Conservation (phyloP, 1,140 invertebrate genomes). For the Drosophila oshimai region DNA sequence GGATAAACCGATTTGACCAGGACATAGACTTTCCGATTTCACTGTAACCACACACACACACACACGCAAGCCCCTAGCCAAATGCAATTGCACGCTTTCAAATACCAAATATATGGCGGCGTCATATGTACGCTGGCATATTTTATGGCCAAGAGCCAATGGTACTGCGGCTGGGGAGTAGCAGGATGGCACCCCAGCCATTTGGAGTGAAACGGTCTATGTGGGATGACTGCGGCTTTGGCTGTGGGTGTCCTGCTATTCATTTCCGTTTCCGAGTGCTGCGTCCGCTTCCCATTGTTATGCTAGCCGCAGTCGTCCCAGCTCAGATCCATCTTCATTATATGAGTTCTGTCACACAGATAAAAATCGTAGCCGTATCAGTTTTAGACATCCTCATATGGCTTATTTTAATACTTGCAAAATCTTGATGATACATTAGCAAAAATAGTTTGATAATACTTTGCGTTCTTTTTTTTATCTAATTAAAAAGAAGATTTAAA, state of each 20-base stretch:
- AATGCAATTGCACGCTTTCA: slow-evolving; percentile 24
- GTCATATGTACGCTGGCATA: slow-evolving; percentile 7
- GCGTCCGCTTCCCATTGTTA: slow-evolving; percentile 64
- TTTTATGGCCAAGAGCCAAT: slow-evolving; percentile 17
- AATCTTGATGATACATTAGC: too few relatives aligned
- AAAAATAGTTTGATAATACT: too few relatives aligned
- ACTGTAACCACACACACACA: slow-evolving; percentile 10
- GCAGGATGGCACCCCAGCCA: neutral
- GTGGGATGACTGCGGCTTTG: slow-evolving; percentile 13
- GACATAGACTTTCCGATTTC: neutral
- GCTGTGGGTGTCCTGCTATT: slow-evolving; percentile 63
- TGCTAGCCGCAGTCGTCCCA: slow-evolving; percentile 28
- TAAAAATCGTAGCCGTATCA: neutral
- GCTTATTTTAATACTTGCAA: neutral
- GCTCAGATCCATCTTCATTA: slow-evolving; percentile 56
- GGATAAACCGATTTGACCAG: too few relatives aligned
- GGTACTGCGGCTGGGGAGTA: neutral
- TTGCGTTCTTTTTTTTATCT: too few relatives aligned
- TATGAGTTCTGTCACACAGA: neutral
- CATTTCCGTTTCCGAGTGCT: slow-evolving; percentile 70
- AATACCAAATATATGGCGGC: slow-evolving; percentile 12
- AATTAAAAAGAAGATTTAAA: too few relatives aligned
- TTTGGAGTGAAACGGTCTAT: neutral
- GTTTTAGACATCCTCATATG: neutral
- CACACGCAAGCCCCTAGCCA: neutral